Percentiles rank a stretch among this genome's conserved stretches.
Evolutionary conservation across 2,888 invertebrate species (phyloP).

Genomic region (Pinctada fucata): DNA sequence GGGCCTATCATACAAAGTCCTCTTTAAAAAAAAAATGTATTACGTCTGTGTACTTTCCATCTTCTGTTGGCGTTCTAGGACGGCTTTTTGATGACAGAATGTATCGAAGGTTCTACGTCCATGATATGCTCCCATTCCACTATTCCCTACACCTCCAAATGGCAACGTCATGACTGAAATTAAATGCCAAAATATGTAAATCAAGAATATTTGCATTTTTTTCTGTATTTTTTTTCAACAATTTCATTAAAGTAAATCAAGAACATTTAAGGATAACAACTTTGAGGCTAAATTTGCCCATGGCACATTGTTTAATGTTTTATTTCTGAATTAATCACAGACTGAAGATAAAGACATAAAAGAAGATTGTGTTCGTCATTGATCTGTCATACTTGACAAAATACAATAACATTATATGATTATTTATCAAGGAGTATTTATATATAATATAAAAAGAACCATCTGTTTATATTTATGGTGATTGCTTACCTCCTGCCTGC

Average conservation of each 20-base stretch:
- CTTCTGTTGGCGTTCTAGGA: conserved; percentile 73
- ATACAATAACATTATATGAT: too few species aligned
- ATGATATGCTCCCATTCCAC: conserved; percentile 82
- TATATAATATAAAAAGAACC: too few species aligned
- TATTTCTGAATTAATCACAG: too few species aligned
- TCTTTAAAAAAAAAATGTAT: neutral
- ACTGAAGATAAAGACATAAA: too few species aligned
- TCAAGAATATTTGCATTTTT: too few species aligned
- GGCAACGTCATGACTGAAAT: conserved; percentile 91
- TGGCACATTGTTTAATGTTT: too few species aligned
- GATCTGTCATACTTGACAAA: too few species aligned
- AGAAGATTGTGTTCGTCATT: too few species aligned
- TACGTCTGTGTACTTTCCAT: conserved; percentile 70
- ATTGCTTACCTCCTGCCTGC: conserved; percentile 82
- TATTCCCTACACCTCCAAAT: conserved; percentile 74
- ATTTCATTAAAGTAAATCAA: neutral
- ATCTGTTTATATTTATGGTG: too few species aligned
- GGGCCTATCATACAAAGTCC: neutral
- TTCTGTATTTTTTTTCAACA: too few species aligned
- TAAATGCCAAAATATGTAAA: neutral
- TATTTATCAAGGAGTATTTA: too few species aligned
- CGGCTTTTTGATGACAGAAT: conserved; percentile 91
- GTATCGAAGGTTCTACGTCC: conserved; percentile 89
- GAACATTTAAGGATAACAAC: conserved; percentile 83
- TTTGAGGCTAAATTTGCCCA: too few species aligned